These are phyloP conservation scores for Tetrapedia diversipes DNA, from an alignment of 2,888 invertebrate species.

Conservation along the genomic window DNA sequence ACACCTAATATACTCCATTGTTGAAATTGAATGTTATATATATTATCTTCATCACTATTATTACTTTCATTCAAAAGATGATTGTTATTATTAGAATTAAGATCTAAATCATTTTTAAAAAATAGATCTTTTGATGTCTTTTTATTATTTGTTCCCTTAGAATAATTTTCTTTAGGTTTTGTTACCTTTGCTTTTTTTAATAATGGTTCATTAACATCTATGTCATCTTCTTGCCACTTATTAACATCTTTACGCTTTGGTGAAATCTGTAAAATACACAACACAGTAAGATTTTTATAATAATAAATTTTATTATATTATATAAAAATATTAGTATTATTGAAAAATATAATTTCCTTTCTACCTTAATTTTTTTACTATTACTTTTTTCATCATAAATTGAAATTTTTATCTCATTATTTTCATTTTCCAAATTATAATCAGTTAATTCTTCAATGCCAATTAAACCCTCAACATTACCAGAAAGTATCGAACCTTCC, in stretches of 20 bases:
- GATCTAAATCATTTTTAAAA: constrained; percentile 10
- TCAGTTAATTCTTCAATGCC: constrained; percentile 91
- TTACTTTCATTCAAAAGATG: constrained; percentile 10
- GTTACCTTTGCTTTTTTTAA: constrained; percentile 53
- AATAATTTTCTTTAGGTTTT: constrained; percentile 7
- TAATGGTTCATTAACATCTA: constrained; percentile 17
- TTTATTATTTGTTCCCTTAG: constrained; percentile 13
- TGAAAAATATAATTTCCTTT: neutral
- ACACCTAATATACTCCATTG: constrained; percentile 89
- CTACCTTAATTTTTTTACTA: constrained; percentile 37
- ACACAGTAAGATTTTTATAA: neutral
- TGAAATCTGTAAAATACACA: constrained; percentile 33
- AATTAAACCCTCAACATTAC: constrained; percentile 87
- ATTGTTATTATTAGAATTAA: constrained; percentile 17
- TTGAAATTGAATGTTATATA: constrained; percentile 82
- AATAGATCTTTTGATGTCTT: constrained; percentile 3
- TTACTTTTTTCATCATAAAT: constrained; percentile 8
- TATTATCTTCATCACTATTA: constrained; percentile 33
- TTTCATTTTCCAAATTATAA: constrained; percentile 84
- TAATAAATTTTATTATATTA: neutral
- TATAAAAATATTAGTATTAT: neutral
- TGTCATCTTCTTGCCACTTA: constrained; percentile 26
- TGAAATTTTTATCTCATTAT: constrained; percentile 30
- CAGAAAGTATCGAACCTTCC: constrained; percentile 84
- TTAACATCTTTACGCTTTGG: constrained; percentile 39